These are phyloP conservation scores for Montipora cactus DNA, from an alignment of 64 coral and sea anemone genomes.

Conservation along the genomic window DNA sequence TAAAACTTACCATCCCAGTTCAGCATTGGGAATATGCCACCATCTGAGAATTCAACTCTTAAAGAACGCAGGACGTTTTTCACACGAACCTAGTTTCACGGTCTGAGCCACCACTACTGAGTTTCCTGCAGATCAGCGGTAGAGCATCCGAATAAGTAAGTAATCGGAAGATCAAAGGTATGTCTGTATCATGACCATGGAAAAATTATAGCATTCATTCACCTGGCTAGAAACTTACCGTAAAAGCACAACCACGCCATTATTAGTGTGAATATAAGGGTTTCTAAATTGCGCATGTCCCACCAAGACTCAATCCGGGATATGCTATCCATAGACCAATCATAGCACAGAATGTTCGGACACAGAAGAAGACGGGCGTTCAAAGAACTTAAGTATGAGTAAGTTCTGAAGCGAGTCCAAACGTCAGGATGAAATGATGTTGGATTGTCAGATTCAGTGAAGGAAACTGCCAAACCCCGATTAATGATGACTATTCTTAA, in stretches of 20 bases:
- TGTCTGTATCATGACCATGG: too few relatives aligned
- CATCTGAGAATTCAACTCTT: too few relatives aligned
- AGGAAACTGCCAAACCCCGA: conserved; percentile 33
- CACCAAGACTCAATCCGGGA: conserved; percentile 59
- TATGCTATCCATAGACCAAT: conserved; percentile 99
- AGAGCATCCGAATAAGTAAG: too few relatives aligned
- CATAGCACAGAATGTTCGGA: conserved; percentile 84
- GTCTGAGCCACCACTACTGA: too few relatives aligned
- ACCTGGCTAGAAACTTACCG: conserved; percentile 32
- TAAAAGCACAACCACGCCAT: conserved; percentile 30
- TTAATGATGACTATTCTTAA: conserved; percentile 66
- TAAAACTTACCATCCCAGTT: too few relatives aligned
- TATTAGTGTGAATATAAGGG: conserved; percentile 1
- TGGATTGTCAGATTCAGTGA: conserved; percentile 90
- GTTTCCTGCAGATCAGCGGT: too few relatives aligned
- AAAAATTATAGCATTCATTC: background rate
- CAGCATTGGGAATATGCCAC: too few relatives aligned
- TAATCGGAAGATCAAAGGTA: too few relatives aligned
- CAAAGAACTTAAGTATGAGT: conserved; percentile 66
- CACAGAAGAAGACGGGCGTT: conserved; percentile 82
- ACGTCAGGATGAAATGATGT: conserved; percentile 71
- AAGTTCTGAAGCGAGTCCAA: conserved; percentile 89
- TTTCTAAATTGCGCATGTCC: conserved; percentile 71
- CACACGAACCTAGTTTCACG: too few relatives aligned
- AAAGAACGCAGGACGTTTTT: too few relatives aligned